Evolutionary conservation across 2,797 vertebrate genomes (phyloP), one percentile per base, ranked within the genome.

Genomic region (Brachyrhaphis roseni): DNA sequence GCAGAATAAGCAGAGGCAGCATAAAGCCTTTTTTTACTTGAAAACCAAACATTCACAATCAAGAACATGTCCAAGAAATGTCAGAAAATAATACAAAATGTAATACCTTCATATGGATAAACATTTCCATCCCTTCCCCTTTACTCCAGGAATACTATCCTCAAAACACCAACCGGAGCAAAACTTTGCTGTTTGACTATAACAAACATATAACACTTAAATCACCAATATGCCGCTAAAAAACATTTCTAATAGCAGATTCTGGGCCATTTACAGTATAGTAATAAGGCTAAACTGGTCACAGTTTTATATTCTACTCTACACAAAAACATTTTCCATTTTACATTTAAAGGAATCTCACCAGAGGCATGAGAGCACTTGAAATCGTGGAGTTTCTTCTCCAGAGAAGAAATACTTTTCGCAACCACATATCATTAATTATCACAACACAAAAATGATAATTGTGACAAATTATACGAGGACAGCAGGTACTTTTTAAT

Each of bases 251-350:
- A 90, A 75, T 84, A 88, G 87, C 90, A 79, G 85, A 80, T 53
- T 73, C 84, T 75, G 84, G 91, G 86, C 74, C 90, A 88, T 86
- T 83, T 87, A 91, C 88, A 89, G 82, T 80, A 90, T 84, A 88
- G 85, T 86, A 88, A 91, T 94, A 93, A 93, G 94, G 93, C 93
- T 89, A 91, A 90, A 91, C 91, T 92, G 93, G 92, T 93, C 92
- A 94, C 93, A 93, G 93, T 90, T 90, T 87, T 28, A 88, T 88
- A 85, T 81, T 87, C 91, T 93, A 93, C 82, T 89, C 90, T 92
- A 93, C 90, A 92, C 91, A 87, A 89, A 88, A 88, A 90, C 88
- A 91, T 85, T 86, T 87, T 82, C 80, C 90, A 88, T 91, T 90
- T 89, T 87, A 92, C 93, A 93, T 81, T 46, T 76, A 88, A 91